phyloP scores from a whole-genome alignment of 2,888 invertebrate species.

The Protonemura montana region DNA sequence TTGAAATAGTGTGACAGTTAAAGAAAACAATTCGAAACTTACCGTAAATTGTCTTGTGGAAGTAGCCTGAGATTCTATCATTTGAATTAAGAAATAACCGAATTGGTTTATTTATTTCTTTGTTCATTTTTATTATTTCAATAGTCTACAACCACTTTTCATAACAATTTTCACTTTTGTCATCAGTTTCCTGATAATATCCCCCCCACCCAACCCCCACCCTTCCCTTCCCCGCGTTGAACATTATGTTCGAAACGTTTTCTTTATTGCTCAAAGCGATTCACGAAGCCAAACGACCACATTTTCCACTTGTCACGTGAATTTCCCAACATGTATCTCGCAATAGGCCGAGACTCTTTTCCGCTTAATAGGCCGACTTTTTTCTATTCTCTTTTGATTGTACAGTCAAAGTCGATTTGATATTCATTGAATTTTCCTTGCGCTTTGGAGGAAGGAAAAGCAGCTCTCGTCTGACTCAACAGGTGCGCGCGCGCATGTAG shows the following conservation, averaged over 20 bases:
- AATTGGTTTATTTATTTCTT: no score
- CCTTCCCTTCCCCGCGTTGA: background rate
- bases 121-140: no score
- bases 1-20: no score
- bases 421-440: slow-evolving; percentile 50
- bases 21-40: no score
- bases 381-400: slow-evolving; percentile 40
- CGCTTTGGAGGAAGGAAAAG: background rate
- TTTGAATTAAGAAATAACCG: no score
- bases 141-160: background rate
- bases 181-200: background rate
- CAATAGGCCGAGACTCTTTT: background rate
- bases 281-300: background rate
- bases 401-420: slow-evolving; percentile 45
- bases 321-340: background rate
- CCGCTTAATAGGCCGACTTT: slow-evolving; percentile 17
- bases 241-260: background rate
- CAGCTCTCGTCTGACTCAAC: slow-evolving; percentile 7
- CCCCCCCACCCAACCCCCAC: background rate
- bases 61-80: no score
- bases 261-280: background rate
- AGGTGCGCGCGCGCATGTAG: slow-evolving; percentile 42
- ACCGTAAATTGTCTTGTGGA: no score
- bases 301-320: background rate
- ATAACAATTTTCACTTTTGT: background rate